phyloP scores from a whole-genome alignment of 2,113 vertebrate species.

The Sylvilagus bachmani region DNA sequence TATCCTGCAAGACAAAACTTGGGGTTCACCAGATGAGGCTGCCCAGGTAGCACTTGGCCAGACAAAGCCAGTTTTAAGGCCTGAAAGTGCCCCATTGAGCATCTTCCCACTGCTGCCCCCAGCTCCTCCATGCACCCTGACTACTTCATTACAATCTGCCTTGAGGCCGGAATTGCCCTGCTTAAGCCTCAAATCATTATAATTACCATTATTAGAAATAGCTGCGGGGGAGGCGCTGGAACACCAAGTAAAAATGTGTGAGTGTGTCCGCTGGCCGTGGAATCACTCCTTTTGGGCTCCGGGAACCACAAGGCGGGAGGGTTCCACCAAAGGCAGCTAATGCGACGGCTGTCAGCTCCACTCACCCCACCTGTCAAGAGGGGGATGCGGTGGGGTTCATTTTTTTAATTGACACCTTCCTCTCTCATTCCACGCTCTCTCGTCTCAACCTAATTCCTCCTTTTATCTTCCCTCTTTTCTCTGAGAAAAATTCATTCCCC shows the following conservation, averaged over 20 bases:
- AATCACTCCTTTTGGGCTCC: conserved; percentile 81
- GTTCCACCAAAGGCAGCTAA: conserved; percentile 90
- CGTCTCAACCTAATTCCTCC: conserved; percentile 69
- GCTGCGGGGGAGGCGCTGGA: conserved; percentile 89
- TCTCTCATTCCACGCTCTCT: conserved; percentile 80
- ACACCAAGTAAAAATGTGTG: conserved; percentile 83
- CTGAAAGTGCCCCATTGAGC: background rate
- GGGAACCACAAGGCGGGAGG: conserved; percentile 81
- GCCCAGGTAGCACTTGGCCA: background rate
- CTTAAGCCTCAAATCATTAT: conserved; percentile 87
- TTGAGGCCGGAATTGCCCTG: conserved; percentile 88
- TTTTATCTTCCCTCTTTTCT: conserved; percentile 75
- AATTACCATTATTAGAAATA: conserved; percentile 91
- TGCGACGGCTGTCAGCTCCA: conserved; percentile 94
- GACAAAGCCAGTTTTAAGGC: background rate
- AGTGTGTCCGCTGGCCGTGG: conserved; percentile 77
- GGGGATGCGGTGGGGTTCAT: conserved; percentile 88
- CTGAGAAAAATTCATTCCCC: conserved; percentile 19
- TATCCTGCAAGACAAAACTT: background rate
- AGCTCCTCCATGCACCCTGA: conserved; percentile 57
- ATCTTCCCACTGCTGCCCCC: background rate
- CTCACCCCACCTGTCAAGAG: conserved; percentile 95
- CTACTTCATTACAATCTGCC: conserved; percentile 88
- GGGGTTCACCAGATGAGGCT: background rate
- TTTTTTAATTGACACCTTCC: conserved; percentile 96